Conservation (phyloP, 1,140 invertebrate species). For the Diorhabda elongata region DNA sequence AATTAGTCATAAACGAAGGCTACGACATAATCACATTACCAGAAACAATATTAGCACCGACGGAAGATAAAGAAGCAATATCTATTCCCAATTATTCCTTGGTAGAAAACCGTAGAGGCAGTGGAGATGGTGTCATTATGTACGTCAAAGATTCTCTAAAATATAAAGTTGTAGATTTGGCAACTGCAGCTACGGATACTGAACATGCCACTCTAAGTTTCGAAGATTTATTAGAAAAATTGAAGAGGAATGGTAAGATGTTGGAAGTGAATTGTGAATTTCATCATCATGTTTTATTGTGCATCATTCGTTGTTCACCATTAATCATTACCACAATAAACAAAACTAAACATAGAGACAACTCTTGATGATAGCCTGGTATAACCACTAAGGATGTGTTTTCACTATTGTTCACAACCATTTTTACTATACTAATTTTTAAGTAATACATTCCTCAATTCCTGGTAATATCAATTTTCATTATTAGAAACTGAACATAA, state of each 20-base stretch:
- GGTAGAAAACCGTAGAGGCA: constrained; percentile 34
- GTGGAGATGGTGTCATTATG: constrained; percentile 35
- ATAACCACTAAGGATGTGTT: too few relatives aligned
- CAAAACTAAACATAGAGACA: too few relatives aligned
- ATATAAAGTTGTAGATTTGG: constrained; percentile 39
- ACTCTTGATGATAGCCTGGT: too few relatives aligned
- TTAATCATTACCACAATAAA: not conserved
- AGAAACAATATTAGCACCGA: constrained; percentile 34
- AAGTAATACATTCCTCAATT: too few relatives aligned
- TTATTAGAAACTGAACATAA: too few relatives aligned
- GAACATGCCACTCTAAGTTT: constrained; percentile 21
- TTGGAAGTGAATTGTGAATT: too few relatives aligned
- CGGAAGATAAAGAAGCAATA: constrained; percentile 33
- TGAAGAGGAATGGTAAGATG: constrained; percentile 22
- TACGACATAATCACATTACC: constrained; percentile 36
- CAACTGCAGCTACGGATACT: constrained; percentile 25
- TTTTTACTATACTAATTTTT: too few relatives aligned
- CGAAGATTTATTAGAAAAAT: constrained; percentile 28
- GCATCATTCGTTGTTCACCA: too few relatives aligned
- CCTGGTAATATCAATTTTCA: too few relatives aligned
- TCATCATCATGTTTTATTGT: too few relatives aligned
- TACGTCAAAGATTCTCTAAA: constrained; percentile 39
- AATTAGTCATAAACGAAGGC: constrained; percentile 35
- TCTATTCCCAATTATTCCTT: constrained; percentile 36
- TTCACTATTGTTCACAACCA: too few relatives aligned